A percentile compares a stretch with the other conserved stretches of the same genome.
phyloP scores from a whole-genome alignment of 2,797 vertebrate species.

The Notamacropus eugenii region DNA sequence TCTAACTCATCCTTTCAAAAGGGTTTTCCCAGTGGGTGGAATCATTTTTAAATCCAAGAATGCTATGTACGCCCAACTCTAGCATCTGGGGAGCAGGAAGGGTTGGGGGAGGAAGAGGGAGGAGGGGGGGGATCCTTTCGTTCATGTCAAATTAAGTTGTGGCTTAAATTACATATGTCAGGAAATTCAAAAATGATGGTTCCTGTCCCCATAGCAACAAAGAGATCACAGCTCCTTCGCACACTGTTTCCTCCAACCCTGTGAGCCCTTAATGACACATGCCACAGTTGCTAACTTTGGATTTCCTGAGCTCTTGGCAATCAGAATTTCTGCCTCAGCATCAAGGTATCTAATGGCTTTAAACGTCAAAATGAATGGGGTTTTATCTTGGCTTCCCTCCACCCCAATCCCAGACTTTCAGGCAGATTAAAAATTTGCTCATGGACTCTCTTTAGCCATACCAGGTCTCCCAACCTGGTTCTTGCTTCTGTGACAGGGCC shows the following conservation, averaged over 20 bases:
- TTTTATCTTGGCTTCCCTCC: not conserved
- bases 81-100: not conserved
- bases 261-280: not conserved
- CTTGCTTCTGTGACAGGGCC: not conserved
- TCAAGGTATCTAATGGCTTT: not conserved
- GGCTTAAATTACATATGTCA: slow-evolving; percentile 1
- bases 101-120: not conserved
- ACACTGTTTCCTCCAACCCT: not conserved
- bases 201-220: not conserved
- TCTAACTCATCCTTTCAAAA: slow-evolving; percentile 1
- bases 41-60: not conserved
- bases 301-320: not conserved
- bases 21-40: not conserved
- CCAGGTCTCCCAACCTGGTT: not conserved
- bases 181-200: not conserved
- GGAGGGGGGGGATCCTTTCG: not conserved
- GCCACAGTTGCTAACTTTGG: not conserved
- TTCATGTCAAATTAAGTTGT: not conserved
- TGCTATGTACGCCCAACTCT: not conserved
- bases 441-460: not conserved
- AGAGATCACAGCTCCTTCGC: not conserved
- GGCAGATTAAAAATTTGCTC: not conserved
- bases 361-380: not conserved
- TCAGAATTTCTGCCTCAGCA: not conserved
- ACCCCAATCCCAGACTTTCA: not conserved